A percentile compares a stretch with the other conserved stretches of the same genome.
Conservation (phyloP, 2,888 invertebrate genomes). For the Brachynemurus nebulosus region DNA sequence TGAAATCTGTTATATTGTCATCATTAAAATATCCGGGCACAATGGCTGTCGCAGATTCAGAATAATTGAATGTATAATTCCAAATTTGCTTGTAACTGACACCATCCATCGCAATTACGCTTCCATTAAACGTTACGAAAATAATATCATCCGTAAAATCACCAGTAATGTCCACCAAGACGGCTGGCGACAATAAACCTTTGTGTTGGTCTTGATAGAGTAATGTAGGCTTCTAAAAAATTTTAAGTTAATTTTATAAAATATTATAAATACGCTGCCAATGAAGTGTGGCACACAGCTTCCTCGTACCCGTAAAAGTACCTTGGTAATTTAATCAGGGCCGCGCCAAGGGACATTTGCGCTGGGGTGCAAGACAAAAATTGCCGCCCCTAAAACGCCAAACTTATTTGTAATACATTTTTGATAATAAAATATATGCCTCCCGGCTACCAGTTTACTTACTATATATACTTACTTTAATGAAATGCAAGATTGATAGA, state of each 20-base stretch:
- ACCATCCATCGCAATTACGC: constrained; percentile 59
- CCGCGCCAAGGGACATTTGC: too few species aligned
- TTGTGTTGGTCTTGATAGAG: constrained; percentile 45
- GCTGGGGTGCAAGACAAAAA: too few species aligned
- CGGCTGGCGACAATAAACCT: constrained; percentile 50
- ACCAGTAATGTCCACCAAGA: constrained; percentile 55
- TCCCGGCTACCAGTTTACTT: too few species aligned
- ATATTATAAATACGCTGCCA: too few species aligned
- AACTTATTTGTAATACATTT: too few species aligned
- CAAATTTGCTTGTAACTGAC: constrained; percentile 50
- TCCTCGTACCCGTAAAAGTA: too few species aligned
- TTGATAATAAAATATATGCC: too few species aligned
- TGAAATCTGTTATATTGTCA: constrained; percentile 62
- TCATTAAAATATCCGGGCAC: constrained; percentile 66
- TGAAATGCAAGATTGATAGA: too few species aligned
- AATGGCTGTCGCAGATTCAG: constrained; percentile 61
- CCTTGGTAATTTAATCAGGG: too few species aligned
- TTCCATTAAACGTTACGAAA: constrained; percentile 56
- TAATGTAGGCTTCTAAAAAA: constrained; percentile 34
- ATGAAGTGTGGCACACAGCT: too few species aligned
- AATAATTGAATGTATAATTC: constrained; percentile 51
- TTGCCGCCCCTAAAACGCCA: too few species aligned
- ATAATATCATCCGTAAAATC: constrained; percentile 61
- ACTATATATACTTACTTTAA: too few species aligned
- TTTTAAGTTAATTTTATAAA: neutral